Conservation (phyloP, 2,888 invertebrate species). For the Dermolepida albohirtum region DNA sequence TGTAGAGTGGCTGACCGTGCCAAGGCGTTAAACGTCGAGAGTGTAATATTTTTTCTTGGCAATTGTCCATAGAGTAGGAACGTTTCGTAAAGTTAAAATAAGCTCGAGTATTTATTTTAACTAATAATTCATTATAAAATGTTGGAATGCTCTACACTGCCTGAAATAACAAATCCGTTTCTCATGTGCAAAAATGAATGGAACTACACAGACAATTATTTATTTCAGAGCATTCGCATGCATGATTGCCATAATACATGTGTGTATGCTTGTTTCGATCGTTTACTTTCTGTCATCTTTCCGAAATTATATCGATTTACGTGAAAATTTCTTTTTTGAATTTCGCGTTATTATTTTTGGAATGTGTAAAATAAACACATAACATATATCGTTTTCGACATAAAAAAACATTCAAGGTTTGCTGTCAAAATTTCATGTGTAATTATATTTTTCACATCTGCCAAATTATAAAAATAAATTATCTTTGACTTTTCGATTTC, state of each 20-base stretch:
- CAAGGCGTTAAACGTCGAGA: slow-evolving; percentile 41
- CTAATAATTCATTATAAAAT: slow-evolving; percentile 38
- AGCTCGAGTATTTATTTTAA: slow-evolving; percentile 41
- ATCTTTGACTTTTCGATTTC: too few species aligned
- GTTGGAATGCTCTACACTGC: slow-evolving; percentile 28
- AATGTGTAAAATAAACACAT: too few species aligned
- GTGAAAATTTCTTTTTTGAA: too few species aligned
- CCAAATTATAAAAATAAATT: too few species aligned
- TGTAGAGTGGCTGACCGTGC: slow-evolving; percentile 45
- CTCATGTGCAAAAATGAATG: slow-evolving; percentile 35
- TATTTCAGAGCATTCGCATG: slow-evolving; percentile 9
- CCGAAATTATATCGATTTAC: too few species aligned
- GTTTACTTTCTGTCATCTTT: too few species aligned
- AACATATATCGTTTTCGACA: too few species aligned
- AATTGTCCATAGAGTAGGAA: slow-evolving; percentile 44
- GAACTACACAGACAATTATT: slow-evolving; percentile 22
- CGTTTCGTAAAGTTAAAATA: slow-evolving; percentile 45
- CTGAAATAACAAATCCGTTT: slow-evolving; percentile 16
- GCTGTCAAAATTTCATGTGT: too few species aligned
- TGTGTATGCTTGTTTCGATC: too few species aligned
- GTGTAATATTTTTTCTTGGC: slow-evolving; percentile 51
- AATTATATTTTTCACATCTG: too few species aligned
- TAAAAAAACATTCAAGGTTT: too few species aligned
- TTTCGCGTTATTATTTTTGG: too few species aligned
- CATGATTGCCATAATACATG: neutral